Evolutionary conservation across 1,140 invertebrate genomes (phyloP).

Genomic region (Lasioglossum baleicum): DNA sequence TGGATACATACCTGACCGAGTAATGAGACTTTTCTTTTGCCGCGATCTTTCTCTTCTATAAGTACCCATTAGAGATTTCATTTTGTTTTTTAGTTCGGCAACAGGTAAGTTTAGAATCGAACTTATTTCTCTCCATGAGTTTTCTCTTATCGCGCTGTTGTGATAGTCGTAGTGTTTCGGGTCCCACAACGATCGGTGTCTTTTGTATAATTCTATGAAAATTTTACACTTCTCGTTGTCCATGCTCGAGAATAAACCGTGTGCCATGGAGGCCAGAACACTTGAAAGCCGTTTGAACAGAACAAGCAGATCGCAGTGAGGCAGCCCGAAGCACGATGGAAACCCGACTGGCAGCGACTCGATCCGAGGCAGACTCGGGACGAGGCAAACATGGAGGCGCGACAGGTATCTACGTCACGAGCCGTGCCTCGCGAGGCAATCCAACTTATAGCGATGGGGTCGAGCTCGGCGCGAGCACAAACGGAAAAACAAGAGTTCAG

Average conservation of each 20-base stretch:
- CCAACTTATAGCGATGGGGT: too few species aligned
- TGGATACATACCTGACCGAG: neutral
- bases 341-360: too few species aligned
- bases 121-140: neutral
- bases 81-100: neutral
- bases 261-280: too few species aligned
- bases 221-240: neutral
- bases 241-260: neutral
- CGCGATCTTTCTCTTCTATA: neutral
- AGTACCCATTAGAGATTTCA: neutral
- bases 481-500: too few species aligned
- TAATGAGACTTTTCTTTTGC: neutral
- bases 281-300: too few species aligned
- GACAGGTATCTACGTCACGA: too few species aligned
- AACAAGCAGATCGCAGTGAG: too few species aligned
- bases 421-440: too few species aligned
- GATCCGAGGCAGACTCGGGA: too few species aligned
- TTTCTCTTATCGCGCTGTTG: neutral
- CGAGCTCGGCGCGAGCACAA: too few species aligned
- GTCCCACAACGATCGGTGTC: neutral
- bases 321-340: too few species aligned
- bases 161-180: neutral
- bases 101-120: neutral
- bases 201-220: neutral
- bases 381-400: too few species aligned